Base-by-base conservation (phyloP, 2,113 vertebrate genomes). In the Synchiropus splendidus region DNA sequence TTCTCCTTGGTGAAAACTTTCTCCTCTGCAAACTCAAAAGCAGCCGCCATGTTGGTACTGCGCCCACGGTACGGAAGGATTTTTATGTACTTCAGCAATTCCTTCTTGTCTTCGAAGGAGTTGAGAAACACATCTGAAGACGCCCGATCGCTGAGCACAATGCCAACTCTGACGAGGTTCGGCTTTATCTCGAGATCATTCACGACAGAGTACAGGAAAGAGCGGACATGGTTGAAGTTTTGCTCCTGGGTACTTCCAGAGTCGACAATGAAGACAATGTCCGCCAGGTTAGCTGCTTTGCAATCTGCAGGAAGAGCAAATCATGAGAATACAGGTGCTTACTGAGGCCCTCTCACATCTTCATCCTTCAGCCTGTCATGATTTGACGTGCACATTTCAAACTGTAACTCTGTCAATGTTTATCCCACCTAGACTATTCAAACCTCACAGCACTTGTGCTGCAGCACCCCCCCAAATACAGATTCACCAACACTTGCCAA, bases 181-280 rank as follows among this genome's bases (percentile, higher is more conserved):
- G 42, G 30, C 2, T 32, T 17, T 12, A 87, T 46, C 0, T 77
- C 61, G 9, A 94, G 63, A 9, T 78, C 77, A 4, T 48, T 64
- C 16, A 92, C 44, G 1, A 86, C 56, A 0, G 76, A 81, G 53
- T 84, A 64, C 11, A 92, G 73, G 65, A 94, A 89, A 0, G 6
- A 10, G 6, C 87, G 73, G 1, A 88, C 62, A 40, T 80, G 73
- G 5, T 78, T 70, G 56, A 90, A 90, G 50, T 83, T 78, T 4
- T 2, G 0, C 0, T 5, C 9, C 21, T 44, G 62, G 2, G 65
- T 82, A 32, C 78, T 83, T 42, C 72, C 73, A 0, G 88, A 90
- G 18, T 87, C 89, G 31, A 89, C 62, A 10, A 92, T 82, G 59
- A 92, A 92, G 1, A 87, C 89, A 2, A 89, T 62, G 59, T 90